Base-by-base conservation (phyloP, 2,888 invertebrate genomes). In the Brachyopa scutellaris region DNA sequence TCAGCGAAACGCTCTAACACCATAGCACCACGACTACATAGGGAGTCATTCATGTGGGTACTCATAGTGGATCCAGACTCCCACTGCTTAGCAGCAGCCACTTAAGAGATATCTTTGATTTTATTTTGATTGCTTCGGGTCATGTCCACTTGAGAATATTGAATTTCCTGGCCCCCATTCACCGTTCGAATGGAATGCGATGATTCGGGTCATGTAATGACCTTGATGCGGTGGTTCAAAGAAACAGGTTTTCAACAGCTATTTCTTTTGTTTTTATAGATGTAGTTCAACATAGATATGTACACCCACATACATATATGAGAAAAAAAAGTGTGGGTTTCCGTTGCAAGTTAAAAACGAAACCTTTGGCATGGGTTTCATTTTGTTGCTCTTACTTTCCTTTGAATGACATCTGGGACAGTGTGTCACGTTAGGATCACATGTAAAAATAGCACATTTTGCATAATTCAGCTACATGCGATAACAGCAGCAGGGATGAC, bases 171-270 rank as follows among this genome's bases (percentile, higher is more conserved):
- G n/a, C n/a, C 11, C 15, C 53, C 62, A 61, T 62, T 61, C 64
- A 57, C 13, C 26, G n/a, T n/a, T 47, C 42, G 6, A 57, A 21
- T 15, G 13, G 21, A 55, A 31, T 73, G 36, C n/a, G n/a, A n/a
- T 49, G 69, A 80, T 64, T 80, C 49, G 38, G 80, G 76, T 76
- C 80, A 76, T 64, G 69, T 70, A 59, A 69, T 69, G 74, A 79
- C 79, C 79, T 79, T 79, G 79, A 47, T 67, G 26, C n/a, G n/a
- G 29, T 7, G 67, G 47, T 67, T 79, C 38, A 73, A 79, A 67
- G 13, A 45, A 64, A 38, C 59, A 23, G 38, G 19, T 76, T 76
- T 61, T n/a, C n/a, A n/a, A n/a, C n/a, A n/a, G n/a, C n/a, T n/a
- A n/a, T n/a, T n/a, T n/a, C n/a, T n/a, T n/a, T n/a, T n/a, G n/a